Evolutionary conservation across 1,140 invertebrate genomes (phyloP), one percentile per base, ranked within the genome.

Genomic region (Epicauta chinensis): DNA sequence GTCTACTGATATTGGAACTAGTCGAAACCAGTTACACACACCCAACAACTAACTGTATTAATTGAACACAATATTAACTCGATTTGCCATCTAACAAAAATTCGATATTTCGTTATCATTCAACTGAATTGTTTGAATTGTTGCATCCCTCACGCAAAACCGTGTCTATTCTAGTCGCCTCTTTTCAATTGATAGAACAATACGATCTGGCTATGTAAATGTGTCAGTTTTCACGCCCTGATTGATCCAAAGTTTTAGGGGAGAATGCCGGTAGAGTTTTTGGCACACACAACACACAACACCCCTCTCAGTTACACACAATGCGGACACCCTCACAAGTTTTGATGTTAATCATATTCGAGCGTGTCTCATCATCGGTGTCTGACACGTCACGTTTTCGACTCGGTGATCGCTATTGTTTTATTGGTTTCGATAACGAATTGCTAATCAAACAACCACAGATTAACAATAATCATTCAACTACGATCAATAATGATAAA

Each of bases 161-260:
- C 23, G 23, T 23, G 23, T 23, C 23, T 23, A 23, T 23, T 23
- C n/a, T n/a, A n/a, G n/a, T n/a, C n/a, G n/a, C n/a, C n/a, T n/a
- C n/a, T n/a, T n/a, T n/a, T n/a, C n/a, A n/a, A n/a, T n/a, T n/a
- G n/a, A n/a, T 23, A 23, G 23, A 23, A 23, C 7, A 23, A 2
- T 23, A 7, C 7, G 23, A 5, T 3, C 7, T 23, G 23, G 64
- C 60, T 62, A 66, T 66, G 64, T 64, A 66, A 66, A 66, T 66
- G 64, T 66, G 64, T 66, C 64, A 66, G 60, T 64, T 66, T 66
- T 66, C 64, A 66, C 64, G 64, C 64, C 62, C 64, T 60, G 64
- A 63, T 64, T 66, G 64, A 66, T 62, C 63, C 53, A 55, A 56
- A 23, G 4, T 23, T 23, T 56, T 43, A 56, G 45, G 59, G 58